Evolutionary conservation across 2,113 vertebrate genomes (phyloP), one percentile per base, ranked within the genome.

Genomic region (Plectropomus leopardus): DNA sequence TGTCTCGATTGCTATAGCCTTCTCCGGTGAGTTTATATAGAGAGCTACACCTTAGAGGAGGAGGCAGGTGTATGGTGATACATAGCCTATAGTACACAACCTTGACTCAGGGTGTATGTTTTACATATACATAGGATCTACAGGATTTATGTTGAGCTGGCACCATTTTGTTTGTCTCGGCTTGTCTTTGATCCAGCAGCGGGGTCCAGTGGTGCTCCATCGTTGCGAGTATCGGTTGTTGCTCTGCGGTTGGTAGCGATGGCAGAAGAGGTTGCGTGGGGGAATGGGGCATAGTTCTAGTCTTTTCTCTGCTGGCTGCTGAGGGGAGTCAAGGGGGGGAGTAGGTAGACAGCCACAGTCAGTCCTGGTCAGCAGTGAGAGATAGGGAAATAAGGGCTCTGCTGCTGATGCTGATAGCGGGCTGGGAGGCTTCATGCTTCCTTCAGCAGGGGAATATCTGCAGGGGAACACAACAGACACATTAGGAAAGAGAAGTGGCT

Each of bases 381-480:
- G 78, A 89, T 23, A 57, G 51, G 73, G 76, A 80, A 59, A 60
- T 26, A 48, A 77, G 79, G 57, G 72, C 63, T 80, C 65, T 58
- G 85, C 66, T 82, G 92, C 89, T 76, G 84, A 70, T 44, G 76
- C 76, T 83, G 81, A 88, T 48, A 75, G 89, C 77, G 83, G 90
- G 75, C 67, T 78, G 86, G 88, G 83, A 92, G 90, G 84, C 79
- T 94, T 99, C 97, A 99, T 89, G 98, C 97, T 96, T 99, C 98
- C 94, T 99, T 99, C 93, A 99, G 58, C 91, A 99, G 95, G 26
- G 98, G 98, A 91, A 98, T 98, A 95, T 99, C 98, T 99, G 94
- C 88, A 86, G 59, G 40, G 61, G 28, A 55, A 63, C 40, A 78
- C 14, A 88, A 57, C 47, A 84, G 30, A 73, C 44, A 72, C 6